Conservation (phyloP, 92 coral and sea anemone genomes). For the Porites evermanni region DNA sequence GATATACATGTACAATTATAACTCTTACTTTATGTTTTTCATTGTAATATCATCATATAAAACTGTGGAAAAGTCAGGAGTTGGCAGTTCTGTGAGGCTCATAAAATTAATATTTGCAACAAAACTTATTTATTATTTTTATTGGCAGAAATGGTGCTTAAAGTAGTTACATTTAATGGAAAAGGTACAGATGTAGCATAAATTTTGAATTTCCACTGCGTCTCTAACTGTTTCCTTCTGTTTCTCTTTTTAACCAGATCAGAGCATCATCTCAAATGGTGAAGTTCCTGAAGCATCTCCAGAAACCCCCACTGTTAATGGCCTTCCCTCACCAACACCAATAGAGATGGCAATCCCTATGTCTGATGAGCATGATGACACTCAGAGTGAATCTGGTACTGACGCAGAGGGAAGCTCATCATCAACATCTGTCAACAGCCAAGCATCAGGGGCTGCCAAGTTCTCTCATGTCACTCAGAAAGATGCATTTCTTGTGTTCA, state of each 20-base stretch:
- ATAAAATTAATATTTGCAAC: no score
- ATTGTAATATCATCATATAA: no score
- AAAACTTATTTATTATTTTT: no score
- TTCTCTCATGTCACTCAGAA: slow-evolving; percentile 98
- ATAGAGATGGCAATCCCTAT: slow-evolving; percentile 30
- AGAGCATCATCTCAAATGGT: slow-evolving; percentile 28
- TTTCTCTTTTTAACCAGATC: slow-evolving; percentile 21
- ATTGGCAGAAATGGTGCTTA: no score
- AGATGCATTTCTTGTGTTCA: slow-evolving; percentile 96
- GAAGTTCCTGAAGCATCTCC: slow-evolving; percentile 16
- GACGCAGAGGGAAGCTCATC: slow-evolving; percentile 79
- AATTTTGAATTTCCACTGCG: no score
- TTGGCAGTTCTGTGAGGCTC: no score
- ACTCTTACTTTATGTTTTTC: no score
- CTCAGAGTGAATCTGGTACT: slow-evolving; percentile 47
- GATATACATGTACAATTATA: no score
- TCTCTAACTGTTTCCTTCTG: not conserved
- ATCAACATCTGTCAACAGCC: slow-evolving; percentile 70
- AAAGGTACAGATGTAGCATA: no score
- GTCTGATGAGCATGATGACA: slow-evolving; percentile 41
- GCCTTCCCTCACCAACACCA: slow-evolving; percentile 18
- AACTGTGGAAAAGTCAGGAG: no score
- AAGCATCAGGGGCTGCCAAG: slow-evolving; percentile 80
- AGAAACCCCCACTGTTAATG: slow-evolving; percentile 31
- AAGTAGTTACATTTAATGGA: no score